Evolutionary conservation across 1,140 invertebrate species (phyloP).

Genomic region (Tenebrio molitor): DNA sequence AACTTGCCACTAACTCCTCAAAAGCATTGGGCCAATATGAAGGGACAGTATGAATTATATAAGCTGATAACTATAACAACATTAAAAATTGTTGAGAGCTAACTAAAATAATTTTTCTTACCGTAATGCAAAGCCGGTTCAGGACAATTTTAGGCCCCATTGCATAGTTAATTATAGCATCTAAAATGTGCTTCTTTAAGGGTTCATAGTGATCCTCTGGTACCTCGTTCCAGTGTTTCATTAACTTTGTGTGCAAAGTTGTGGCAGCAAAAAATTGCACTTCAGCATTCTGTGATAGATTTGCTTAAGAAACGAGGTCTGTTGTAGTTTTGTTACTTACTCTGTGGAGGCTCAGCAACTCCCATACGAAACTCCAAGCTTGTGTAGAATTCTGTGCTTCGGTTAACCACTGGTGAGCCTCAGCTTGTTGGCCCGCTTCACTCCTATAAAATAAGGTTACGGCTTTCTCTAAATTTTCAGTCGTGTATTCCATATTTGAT

Average conservation of each 20-base stretch:
- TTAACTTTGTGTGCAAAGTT: constrained; percentile 88
- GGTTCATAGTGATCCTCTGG: constrained; percentile 81
- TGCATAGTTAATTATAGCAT: constrained; percentile 80
- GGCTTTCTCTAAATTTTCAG: constrained; percentile 68
- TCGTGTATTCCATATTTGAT: constrained; percentile 62
- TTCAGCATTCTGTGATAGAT: constrained; percentile 78
- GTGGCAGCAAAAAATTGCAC: constrained; percentile 94
- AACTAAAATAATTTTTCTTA: too few species aligned
- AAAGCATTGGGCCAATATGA: constrained; percentile 76
- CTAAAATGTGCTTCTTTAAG: constrained; percentile 82
- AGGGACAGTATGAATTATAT: constrained; percentile 76
- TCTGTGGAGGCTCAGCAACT: constrained; percentile 83
- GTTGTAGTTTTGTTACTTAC: constrained; percentile 66
- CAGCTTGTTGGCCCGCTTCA: constrained; percentile 73
- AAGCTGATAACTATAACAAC: constrained; percentile 73
- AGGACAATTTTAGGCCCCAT: constrained; percentile 87
- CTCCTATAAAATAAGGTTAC: constrained; percentile 70
- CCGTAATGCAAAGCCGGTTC: constrained; percentile 88
- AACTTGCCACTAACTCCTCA: constrained; percentile 74
- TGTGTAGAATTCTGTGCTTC: constrained; percentile 84
- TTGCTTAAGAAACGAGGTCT: not conserved
- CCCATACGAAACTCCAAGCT: constrained; percentile 93
- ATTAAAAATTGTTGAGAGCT: constrained; percentile 59
- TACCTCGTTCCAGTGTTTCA: constrained; percentile 88
- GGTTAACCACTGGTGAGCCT: constrained; percentile 87